Conservation (phyloP, 2,797 vertebrate species). For the Aythya fuligula region DNA sequence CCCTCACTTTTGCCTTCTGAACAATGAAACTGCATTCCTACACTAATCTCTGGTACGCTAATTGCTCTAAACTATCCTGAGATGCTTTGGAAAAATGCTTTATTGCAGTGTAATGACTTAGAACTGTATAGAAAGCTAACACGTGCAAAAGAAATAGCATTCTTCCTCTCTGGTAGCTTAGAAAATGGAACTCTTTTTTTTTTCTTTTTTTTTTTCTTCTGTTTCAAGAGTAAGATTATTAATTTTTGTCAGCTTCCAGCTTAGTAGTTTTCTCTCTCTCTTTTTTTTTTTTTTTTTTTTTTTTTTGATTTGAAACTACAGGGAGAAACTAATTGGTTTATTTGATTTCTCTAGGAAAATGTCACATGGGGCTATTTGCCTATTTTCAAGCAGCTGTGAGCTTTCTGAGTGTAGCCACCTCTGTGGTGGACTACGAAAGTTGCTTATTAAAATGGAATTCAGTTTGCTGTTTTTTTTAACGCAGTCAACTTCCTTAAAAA, state of each 20-base stretch:
- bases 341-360: neutral
- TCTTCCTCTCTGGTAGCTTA: neutral
- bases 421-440: neutral
- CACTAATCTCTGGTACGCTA: neutral
- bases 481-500: neutral
- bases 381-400: slow-evolving; percentile 4
- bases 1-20: neutral
- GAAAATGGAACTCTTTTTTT: neutral
- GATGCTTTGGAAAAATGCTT: neutral
- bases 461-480: neutral
- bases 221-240: neutral
- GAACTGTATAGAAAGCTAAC: neutral
- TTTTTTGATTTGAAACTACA: neutral
- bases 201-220: neutral
- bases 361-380: neutral
- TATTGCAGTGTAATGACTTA: neutral
- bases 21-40: neutral
- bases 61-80: neutral
- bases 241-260: neutral
- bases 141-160: neutral
- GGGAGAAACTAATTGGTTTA: neutral
- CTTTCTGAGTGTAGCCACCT: neutral
- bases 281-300: neutral
- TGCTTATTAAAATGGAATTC: neutral
- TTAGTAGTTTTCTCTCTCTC: neutral